Evolutionary conservation across 2,797 vertebrate genomes (phyloP).

Genomic region (Neosalanx taihuensis): DNA sequence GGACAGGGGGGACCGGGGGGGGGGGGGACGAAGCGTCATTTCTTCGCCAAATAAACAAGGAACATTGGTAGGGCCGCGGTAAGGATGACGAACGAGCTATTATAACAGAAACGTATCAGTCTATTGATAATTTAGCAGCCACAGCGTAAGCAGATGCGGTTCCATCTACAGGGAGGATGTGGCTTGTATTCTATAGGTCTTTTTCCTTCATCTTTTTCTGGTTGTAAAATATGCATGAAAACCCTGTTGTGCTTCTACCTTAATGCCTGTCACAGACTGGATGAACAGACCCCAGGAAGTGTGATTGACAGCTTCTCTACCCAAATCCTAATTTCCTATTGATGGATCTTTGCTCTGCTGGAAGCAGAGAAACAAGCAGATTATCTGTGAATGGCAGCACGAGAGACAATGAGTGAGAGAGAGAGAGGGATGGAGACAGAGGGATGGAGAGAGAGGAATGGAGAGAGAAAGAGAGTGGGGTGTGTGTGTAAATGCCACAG

Average conservation of each 20-base stretch:
- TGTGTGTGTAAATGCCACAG: background rate
- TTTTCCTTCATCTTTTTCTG: no score
- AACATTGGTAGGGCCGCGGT: background rate
- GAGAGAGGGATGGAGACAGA: background rate
- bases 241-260: conserved; percentile 25
- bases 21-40: background rate
- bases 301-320: conserved; percentile 54
- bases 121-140: background rate
- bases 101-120: background rate
- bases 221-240: background rate
- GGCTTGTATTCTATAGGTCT: background rate
- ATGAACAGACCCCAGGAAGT: conserved; percentile 39
- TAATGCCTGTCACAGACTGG: conserved; percentile 43
- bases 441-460: no score
- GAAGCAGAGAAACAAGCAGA: conserved; percentile 54
- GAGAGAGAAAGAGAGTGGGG: background rate
- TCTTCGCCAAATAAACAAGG: conserved; percentile 5
- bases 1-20: background rate
- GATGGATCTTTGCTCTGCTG: conserved; percentile 45
- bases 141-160: background rate
- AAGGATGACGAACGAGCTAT: background rate
- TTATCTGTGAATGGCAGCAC: conserved; percentile 49
- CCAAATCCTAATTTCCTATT: conserved; percentile 52
- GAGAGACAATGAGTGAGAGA: conserved; percentile 14
- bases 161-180: background rate